These are phyloP conservation scores for Philaethria dido DNA, from an alignment of 2,888 invertebrate genomes.

Conservation along the genomic window DNA sequence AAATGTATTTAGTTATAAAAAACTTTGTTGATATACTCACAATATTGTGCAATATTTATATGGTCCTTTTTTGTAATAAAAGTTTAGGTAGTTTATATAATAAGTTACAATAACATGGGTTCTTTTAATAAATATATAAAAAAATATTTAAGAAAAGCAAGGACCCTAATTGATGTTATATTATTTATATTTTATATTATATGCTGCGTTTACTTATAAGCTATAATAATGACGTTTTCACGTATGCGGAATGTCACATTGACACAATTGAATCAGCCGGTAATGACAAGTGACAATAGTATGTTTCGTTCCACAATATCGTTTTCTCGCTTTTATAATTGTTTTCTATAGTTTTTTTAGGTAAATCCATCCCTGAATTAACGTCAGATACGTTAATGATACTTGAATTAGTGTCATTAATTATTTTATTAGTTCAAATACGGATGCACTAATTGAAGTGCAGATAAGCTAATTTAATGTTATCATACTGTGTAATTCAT, in stretches of 20 bases:
- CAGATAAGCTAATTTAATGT: too few species aligned
- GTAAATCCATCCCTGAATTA: too few species aligned
- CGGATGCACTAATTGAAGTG: too few species aligned
- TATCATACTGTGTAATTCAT: too few species aligned
- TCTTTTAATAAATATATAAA: neutral
- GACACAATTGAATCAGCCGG: slow-evolving; percentile 2
- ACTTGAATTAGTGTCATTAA: too few species aligned
- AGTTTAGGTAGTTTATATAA: neutral
- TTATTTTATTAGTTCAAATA: too few species aligned
- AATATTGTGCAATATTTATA: slow-evolving; percentile 21
- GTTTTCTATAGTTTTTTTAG: too few species aligned
- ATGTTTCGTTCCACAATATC: neutral
- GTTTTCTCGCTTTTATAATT: too few species aligned
- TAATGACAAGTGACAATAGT: neutral
- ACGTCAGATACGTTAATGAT: too few species aligned
- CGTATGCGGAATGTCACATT: neutral
- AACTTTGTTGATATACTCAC: neutral
- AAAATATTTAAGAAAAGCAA: neutral
- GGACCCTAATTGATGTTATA: neutral
- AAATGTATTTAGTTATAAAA: neutral
- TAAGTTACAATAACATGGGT: neutral
- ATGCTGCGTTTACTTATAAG: neutral
- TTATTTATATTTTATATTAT: neutral
- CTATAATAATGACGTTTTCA: too few species aligned
- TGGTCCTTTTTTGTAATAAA: slow-evolving; percentile 4